Percentiles rank a stretch among this genome's conserved stretches.
Evolutionary conservation across 2,113 vertebrate genomes (phyloP).

Genomic region (Cnemophilus loriae): DNA sequence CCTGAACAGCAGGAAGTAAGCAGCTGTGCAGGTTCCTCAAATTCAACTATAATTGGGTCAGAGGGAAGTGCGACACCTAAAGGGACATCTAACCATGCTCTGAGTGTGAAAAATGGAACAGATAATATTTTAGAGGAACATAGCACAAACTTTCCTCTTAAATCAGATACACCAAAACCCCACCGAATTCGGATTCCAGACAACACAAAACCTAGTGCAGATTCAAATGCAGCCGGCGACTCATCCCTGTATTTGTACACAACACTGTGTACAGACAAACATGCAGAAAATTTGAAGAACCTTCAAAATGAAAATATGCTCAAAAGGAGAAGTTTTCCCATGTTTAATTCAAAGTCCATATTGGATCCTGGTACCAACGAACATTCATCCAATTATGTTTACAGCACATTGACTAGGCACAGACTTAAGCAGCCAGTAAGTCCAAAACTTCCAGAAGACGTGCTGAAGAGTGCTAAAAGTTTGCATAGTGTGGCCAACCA

Average conservation of each 20-base stretch:
- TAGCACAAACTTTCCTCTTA: not conserved
- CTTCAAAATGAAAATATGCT: constrained; percentile 73
- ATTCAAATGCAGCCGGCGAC: constrained; percentile 39
- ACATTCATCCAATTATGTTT: constrained; percentile 74
- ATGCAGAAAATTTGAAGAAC: constrained; percentile 58
- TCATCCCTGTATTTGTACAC: constrained; percentile 69
- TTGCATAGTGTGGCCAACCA: constrained; percentile 71
- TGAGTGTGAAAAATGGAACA: not conserved
- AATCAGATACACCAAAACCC: constrained; percentile 55
- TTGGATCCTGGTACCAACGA: constrained; percentile 59
- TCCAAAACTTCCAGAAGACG: constrained; percentile 62
- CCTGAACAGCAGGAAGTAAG: constrained; percentile 84
- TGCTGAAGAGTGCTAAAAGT: constrained; percentile 64
- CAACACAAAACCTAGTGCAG: constrained; percentile 18
- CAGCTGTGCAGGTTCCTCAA: constrained; percentile 77
- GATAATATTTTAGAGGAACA: constrained; percentile 7
- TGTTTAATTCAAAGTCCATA: constrained; percentile 79
- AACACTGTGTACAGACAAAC: constrained; percentile 67
- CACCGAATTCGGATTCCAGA: constrained; percentile 70
- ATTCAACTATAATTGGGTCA: constrained; percentile 75
- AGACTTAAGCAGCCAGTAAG: constrained; percentile 62
- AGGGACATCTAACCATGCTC: constrained; percentile 51
- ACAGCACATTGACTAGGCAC: constrained; percentile 75
- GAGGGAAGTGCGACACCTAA: constrained; percentile 71
- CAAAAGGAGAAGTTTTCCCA: constrained; percentile 88